A percentile compares a stretch with the other conserved stretches of the same genome.
Evolutionary conservation across 2,888 invertebrate species (phyloP).

Genomic region (Oscheius sp.): DNA sequence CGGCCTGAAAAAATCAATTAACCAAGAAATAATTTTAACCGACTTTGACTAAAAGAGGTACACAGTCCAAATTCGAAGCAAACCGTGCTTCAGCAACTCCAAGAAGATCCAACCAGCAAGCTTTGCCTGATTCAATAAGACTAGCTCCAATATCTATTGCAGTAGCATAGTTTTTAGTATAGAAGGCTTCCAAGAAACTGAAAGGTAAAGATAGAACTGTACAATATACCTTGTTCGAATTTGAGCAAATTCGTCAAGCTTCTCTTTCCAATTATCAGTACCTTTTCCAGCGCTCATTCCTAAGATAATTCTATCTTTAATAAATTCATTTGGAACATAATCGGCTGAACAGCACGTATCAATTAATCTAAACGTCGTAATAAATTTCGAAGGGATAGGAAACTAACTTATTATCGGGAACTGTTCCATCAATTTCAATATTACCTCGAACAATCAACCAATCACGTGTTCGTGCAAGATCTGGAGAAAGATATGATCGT

Average conservation of each 20-base stretch:
- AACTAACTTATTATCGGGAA: slow-evolving; percentile 8
- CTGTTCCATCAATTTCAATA: background rate
- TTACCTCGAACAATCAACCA: slow-evolving; percentile 1
- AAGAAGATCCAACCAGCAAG: slow-evolving; percentile 32
- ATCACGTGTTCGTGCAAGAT: background rate
- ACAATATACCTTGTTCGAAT: background rate
- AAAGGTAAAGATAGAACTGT: background rate
- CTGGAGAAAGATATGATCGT: background rate
- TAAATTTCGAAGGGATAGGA: background rate
- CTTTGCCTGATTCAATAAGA: background rate
- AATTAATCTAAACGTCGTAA: background rate
- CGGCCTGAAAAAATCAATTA: slow-evolving; percentile 25
- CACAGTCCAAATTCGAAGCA: slow-evolving; percentile 30
- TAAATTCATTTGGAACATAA: background rate
- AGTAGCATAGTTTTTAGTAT: slow-evolving; percentile 4
- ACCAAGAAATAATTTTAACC: background rate
- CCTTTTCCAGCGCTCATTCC: background rate
- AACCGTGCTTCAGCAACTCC: slow-evolving; percentile 35
- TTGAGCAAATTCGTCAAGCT: background rate
- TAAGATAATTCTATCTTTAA: background rate
- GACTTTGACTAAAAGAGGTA: slow-evolving; percentile 42
- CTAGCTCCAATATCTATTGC: slow-evolving; percentile 20
- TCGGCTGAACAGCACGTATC: slow-evolving; percentile 4
- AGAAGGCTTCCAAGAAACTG: slow-evolving; percentile 11
- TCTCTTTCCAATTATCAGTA: background rate